phyloP scores from a whole-genome alignment of 1,140 invertebrate species.

The Drosophila nigromelanica region DNA sequence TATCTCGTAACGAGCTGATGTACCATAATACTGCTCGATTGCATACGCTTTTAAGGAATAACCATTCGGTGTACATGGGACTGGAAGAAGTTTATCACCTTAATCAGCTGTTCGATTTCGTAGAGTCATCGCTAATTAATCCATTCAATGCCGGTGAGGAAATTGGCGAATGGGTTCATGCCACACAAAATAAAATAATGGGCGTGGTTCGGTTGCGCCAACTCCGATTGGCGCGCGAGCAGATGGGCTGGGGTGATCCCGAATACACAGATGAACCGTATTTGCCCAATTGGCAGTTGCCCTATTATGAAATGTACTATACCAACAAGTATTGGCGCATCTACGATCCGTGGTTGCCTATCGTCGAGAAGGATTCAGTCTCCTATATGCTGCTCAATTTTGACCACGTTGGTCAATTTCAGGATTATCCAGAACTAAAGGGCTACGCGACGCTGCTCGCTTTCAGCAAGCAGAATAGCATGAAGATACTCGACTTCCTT shows the following conservation, averaged over 20 bases:
- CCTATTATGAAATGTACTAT: slow-evolving; percentile 45
- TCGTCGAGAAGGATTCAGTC: neutral
- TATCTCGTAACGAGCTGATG: slow-evolving; percentile 1
- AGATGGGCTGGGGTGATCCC: slow-evolving; percentile 9
- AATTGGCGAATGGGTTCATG: slow-evolving; percentile 37
- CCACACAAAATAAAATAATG: slow-evolving; percentile 43
- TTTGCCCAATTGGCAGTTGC: slow-evolving; percentile 54
- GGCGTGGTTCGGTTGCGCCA: slow-evolving; percentile 67
- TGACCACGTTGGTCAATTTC: slow-evolving; percentile 34
- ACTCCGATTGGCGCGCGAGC: slow-evolving; percentile 18
- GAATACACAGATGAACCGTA: slow-evolving; percentile 24
- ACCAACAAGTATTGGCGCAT: slow-evolving; percentile 63
- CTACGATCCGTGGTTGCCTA: slow-evolving; percentile 65
- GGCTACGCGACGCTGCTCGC: slow-evolving; percentile 55
- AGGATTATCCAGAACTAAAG: slow-evolving; percentile 40
- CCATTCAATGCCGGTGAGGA: slow-evolving; percentile 30
- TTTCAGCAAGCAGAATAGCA: slow-evolving; percentile 41
- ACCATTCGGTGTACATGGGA: slow-evolving; percentile 29
- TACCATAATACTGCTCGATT: slow-evolving; percentile 49
- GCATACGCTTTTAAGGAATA: slow-evolving; percentile 22
- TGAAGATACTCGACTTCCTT: slow-evolving; percentile 56
- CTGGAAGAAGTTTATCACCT: slow-evolving; percentile 26
- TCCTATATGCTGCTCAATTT: slow-evolving; percentile 19
- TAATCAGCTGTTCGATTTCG: slow-evolving; percentile 44
- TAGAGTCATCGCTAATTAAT: slow-evolving; percentile 34